Percentiles rank a stretch among this genome's conserved stretches.
These are phyloP conservation scores for Gracilinanus agilis DNA, from an alignment of 2,113 vertebrate genomes.

Conservation along the genomic window DNA sequence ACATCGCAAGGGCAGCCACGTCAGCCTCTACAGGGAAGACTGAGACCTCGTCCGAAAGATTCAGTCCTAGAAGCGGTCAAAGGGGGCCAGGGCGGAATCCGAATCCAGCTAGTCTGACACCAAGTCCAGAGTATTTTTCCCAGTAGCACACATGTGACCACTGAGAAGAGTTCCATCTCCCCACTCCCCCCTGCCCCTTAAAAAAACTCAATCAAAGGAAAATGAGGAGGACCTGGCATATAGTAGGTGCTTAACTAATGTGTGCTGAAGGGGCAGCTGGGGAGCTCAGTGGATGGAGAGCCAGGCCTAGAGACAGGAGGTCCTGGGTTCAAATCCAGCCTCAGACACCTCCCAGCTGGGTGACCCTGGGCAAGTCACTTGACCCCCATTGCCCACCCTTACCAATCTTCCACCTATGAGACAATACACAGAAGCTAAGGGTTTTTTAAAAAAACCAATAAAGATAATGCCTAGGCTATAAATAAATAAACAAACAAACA, in stretches of 20 bases:
- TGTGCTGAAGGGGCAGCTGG: too few relatives aligned
- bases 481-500: too few relatives aligned
- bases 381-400: too few relatives aligned
- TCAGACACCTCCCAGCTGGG: too few relatives aligned
- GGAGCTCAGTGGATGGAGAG: too few relatives aligned
- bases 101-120: not conserved
- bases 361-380: too few relatives aligned
- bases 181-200: rapidly evolving
- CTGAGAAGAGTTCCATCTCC: not conserved
- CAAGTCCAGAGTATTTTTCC: rapidly evolving
- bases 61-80: not conserved
- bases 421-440: too few relatives aligned
- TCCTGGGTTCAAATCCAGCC: too few relatives aligned
- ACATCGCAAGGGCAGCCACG: not conserved
- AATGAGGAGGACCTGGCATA: not conserved
- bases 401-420: too few relatives aligned
- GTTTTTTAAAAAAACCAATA: too few relatives aligned
- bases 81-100: not conserved
- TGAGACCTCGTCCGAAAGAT: not conserved
- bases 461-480: too few relatives aligned
- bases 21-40: not conserved
- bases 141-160: not conserved
- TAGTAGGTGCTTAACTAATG: not conserved
- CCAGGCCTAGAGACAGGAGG: too few relatives aligned
- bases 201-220: not conserved